phyloP scores from a whole-genome alignment of 2,888 invertebrate genomes.

The Dolichopus griseipennis region DNA sequence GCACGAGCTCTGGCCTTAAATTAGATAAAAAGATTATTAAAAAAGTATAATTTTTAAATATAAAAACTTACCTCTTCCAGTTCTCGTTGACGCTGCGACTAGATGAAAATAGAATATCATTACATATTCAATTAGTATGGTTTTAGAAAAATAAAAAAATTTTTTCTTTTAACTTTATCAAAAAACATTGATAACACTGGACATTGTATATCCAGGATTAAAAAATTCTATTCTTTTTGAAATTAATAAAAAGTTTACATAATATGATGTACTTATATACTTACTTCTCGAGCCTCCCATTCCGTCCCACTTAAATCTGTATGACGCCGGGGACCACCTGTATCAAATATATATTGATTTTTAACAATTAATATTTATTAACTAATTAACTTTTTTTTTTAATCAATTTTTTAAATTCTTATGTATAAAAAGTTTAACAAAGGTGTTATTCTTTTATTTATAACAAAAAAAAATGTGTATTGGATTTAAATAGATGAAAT shows the following conservation, averaged over 20 bases:
- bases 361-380: not conserved
- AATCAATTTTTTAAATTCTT: not conserved
- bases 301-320: slow-evolving; percentile 35
- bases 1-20: slow-evolving; percentile 70
- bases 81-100: slow-evolving; percentile 54
- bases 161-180: not conserved
- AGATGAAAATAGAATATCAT: slow-evolving; percentile 6
- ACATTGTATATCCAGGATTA: not conserved
- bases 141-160: not conserved
- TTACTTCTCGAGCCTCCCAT: slow-evolving; percentile 43
- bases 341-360: not conserved
- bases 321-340: slow-evolving; percentile 3
- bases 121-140: too few relatives aligned
- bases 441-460: too few relatives aligned
- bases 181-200: not conserved
- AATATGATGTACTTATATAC: not conserved
- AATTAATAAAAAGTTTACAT: not conserved
- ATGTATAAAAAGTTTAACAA: too few relatives aligned
- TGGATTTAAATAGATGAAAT: too few relatives aligned
- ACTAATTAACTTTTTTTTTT: not conserved
- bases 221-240: not conserved
- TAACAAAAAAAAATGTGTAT: too few relatives aligned
- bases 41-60: not conserved
- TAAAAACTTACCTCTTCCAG: slow-evolving; percentile 60
- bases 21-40: not conserved